Percentiles rank a stretch among this genome's conserved stretches.
Conservation (phyloP, 2,888 invertebrate species). For the Craniophora ligustri region DNA sequence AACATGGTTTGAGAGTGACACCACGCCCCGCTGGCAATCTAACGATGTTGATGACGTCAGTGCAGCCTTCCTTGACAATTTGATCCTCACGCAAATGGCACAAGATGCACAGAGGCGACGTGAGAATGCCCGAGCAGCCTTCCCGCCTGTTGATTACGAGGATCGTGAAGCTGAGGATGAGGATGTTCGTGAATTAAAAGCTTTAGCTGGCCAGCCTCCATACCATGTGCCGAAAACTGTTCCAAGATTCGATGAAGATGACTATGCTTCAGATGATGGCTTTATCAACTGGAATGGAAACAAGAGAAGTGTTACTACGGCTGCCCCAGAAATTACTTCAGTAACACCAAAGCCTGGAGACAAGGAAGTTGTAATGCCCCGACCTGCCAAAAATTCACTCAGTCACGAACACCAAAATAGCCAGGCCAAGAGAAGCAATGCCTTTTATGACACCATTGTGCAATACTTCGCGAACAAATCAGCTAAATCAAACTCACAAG, state of each 20-base stretch:
- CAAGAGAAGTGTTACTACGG: constrained; percentile 81
- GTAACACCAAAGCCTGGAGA: constrained; percentile 63
- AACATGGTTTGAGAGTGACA: constrained; percentile 90
- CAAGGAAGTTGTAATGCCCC: constrained; percentile 90
- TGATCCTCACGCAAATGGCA: constrained; percentile 91
- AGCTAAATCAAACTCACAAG: constrained; percentile 87
- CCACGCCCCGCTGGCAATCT: constrained; percentile 77
- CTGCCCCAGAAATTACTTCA: constrained; percentile 69
- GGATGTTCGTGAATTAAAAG: constrained; percentile 90
- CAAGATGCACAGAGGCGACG: constrained; percentile 87
- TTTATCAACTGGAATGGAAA: constrained; percentile 86
- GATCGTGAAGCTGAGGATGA: constrained; percentile 88
- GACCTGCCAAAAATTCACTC: constrained; percentile 86
- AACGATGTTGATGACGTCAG: constrained; percentile 87
- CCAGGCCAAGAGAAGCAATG: constrained; percentile 69
- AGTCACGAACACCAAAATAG: constrained; percentile 64
- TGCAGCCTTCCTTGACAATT: constrained; percentile 91
- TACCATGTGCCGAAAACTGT: constrained; percentile 84
- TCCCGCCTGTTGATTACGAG: constrained; percentile 79
- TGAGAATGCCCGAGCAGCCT: constrained; percentile 81
- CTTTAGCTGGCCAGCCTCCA: constrained; percentile 87
- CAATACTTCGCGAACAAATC: constrained; percentile 82
- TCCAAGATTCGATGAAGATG: constrained; percentile 80
- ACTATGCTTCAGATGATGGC: constrained; percentile 83
- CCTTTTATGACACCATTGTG: constrained; percentile 85